Conservation (phyloP, 1,140 invertebrate genomes). For the Pissodes strobi region DNA sequence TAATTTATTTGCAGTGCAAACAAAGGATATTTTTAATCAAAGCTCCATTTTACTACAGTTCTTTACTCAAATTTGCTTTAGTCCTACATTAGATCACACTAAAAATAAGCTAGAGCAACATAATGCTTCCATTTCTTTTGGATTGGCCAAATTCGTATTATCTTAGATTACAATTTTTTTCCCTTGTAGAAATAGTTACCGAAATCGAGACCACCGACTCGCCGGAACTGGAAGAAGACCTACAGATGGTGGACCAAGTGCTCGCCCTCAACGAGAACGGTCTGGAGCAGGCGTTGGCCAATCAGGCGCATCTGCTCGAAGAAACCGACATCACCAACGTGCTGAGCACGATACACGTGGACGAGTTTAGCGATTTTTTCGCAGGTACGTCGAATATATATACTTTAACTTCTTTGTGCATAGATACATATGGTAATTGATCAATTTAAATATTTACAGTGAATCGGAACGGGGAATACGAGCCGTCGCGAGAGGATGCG, state of each 20-base stretch:
- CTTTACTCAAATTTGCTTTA: too few species aligned
- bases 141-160: too few species aligned
- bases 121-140: too few species aligned
- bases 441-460: constrained; percentile 61
- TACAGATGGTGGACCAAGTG: constrained; percentile 53
- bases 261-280: constrained; percentile 51
- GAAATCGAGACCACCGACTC: constrained; percentile 33
- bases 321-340: constrained; percentile 89
- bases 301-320: constrained; percentile 63
- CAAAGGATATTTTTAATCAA: too few species aligned
- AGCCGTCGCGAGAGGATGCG: constrained; percentile 76
- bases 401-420: constrained; percentile 9
- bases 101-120: too few species aligned
- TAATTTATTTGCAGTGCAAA: too few species aligned
- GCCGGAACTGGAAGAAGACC: constrained; percentile 50
- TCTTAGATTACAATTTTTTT: too few species aligned
- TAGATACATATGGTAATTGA: not conserved
- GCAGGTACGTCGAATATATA: constrained; percentile 60
- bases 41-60: too few species aligned
- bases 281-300: constrained; percentile 49
- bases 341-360: constrained; percentile 85
- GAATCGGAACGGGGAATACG: constrained; percentile 72
- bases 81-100: too few species aligned
- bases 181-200: constrained; percentile 6
- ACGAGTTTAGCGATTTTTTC: constrained; percentile 91